A percentile compares a stretch with the other conserved stretches of the same genome.
phyloP scores from a whole-genome alignment of 2,113 vertebrate species.

The Myotis yumanensis region DNA sequence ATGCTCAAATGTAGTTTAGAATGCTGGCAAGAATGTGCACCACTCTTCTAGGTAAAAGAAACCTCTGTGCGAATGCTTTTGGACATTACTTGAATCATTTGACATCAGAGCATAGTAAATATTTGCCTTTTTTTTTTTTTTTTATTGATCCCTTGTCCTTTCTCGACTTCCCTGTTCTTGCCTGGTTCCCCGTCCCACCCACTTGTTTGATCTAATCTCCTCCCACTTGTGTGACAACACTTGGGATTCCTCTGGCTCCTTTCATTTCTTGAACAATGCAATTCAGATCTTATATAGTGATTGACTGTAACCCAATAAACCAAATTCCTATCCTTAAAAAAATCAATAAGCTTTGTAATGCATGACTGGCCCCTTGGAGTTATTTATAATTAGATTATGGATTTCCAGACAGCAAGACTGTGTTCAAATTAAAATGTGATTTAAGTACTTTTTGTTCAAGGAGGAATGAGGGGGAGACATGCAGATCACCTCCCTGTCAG shows the following conservation, averaged over 20 bases:
- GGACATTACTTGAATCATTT: neutral
- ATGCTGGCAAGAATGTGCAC: neutral
- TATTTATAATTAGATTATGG: neutral
- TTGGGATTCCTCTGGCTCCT: neutral
- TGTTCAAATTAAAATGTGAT: neutral
- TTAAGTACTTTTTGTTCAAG: neutral
- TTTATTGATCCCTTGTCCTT: slow-evolving; percentile 54
- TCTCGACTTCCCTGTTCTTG: slow-evolving; percentile 62
- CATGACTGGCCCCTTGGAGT: neutral
- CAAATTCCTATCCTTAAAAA: neutral
- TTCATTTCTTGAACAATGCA: neutral
- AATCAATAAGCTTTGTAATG: neutral
- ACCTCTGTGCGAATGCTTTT: neutral
- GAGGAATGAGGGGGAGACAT: neutral
- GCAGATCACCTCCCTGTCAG: neutral
- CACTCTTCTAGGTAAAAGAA: neutral
- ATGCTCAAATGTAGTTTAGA: neutral
- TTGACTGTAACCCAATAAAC: neutral
- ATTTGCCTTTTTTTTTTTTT: slow-evolving; percentile 51
- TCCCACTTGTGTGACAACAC: neutral
- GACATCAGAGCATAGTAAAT: slow-evolving; percentile 48
- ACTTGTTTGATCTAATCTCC: neutral
- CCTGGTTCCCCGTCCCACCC: slow-evolving; percentile 47
- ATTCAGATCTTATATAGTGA: neutral
- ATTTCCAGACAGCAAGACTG: neutral